These are phyloP conservation scores for Macquaria australasica DNA, from an alignment of 2,113 vertebrate species.

Conservation along the genomic window DNA sequence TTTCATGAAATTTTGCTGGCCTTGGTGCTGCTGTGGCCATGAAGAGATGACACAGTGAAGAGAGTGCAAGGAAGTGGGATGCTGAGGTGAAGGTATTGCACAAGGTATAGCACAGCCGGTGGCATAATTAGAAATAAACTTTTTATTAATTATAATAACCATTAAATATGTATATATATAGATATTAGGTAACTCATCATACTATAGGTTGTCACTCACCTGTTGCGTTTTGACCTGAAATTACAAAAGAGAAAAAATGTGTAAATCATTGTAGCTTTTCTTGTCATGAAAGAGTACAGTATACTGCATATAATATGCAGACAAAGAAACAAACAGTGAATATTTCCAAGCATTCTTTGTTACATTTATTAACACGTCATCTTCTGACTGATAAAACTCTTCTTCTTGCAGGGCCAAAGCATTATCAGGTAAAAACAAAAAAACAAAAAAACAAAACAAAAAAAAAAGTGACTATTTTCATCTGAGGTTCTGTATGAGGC, in stretches of 20 bases:
- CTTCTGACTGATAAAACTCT: constrained; percentile 2
- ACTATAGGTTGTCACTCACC: neutral
- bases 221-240: rapidly evolving
- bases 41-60: neutral
- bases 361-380: neutral
- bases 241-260: neutral
- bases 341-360: neutral
- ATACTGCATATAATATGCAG: neutral
- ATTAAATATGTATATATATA: neutral
- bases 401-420: constrained; percentile 40
- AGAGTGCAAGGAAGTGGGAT: neutral
- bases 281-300: neutral
- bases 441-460: constrained; percentile 72
- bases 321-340: neutral
- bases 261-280: neutral
- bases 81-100: neutral
- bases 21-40: neutral
- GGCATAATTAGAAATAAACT: neutral
- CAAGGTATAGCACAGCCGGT: neutral
- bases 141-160: neutral
- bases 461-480: constrained; percentile 76
- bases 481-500: constrained; percentile 64
- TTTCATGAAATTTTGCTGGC: neutral
- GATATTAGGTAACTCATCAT: neutral
- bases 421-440: constrained; percentile 31